Base-by-base conservation (phyloP, 64 coral and sea anemone species). In the Dendronephthya gigantea region DNA sequence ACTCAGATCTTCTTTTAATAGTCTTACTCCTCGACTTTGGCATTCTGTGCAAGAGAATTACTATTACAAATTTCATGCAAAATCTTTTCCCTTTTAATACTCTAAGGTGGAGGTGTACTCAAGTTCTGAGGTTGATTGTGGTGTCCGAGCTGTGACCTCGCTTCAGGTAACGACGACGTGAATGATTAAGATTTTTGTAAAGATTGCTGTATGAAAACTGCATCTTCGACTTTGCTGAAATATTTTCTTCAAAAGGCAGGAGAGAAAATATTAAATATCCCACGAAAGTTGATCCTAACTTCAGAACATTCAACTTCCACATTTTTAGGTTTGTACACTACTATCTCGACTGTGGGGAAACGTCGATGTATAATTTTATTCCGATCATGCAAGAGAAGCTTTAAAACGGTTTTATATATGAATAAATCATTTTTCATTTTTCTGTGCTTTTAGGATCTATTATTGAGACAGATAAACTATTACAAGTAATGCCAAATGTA, bases 401-500 rank as follows among this genome's bases (percentile, higher is more conserved):
- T 30, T n/a, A 7, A n/a, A 66, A 30, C 6, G 6, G 6, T 17
- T 66, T 2, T 39, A 45, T 4, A 22, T 48, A 15, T 35, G n/a
- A 29, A 39, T 14, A 22, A 40, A 36, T n/a, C n/a, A n/a, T 31
- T 35, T 37, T 10, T 69, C 34, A 36, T 11, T 84, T 30, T 7
- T 37, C 70, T 76, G 12, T 79, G 49, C 12, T 96, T 16, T 5
- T 58, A 98, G 95, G 90, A 11, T 49, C 89, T 16, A 45, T 98
- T 9, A 93, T 98, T 87, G 82, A 84, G 9, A 86, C 87, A 45
- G 95, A 98, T 37, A 88, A 83, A 25, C 88, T 93, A 35, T 69
- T 98, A 0, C 47, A 51, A 47, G 89, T 90, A 13, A 93, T 92
- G 95, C 95, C 92, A n/a, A 93, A 98, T 83, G 92, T 87, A 1